Evolutionary conservation across 2,113 vertebrate species (phyloP).

Genomic region (Ceyx melanurus): DNA sequence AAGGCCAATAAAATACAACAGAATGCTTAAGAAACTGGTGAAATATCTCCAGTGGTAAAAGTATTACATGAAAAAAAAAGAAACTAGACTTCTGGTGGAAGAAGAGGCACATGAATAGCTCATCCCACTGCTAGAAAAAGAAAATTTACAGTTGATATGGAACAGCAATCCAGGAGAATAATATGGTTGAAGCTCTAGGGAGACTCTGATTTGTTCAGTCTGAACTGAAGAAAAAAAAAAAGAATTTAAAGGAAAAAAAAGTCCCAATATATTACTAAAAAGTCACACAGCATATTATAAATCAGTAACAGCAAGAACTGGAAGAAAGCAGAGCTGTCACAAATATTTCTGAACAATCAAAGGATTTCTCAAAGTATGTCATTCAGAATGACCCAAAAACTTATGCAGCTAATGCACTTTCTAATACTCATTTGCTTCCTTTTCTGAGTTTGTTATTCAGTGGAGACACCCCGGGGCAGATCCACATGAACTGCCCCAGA

Average conservation of each 20-base stretch:
- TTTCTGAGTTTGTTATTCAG: neutral
- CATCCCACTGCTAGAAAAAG: neutral
- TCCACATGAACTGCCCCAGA: neutral
- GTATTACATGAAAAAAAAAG: constrained; percentile 39
- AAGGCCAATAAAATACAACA: constrained; percentile 39
- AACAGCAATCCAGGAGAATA: neutral
- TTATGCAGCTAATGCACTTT: neutral
- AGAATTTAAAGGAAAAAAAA: neutral
- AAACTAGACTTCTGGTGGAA: neutral
- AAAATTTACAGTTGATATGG: constrained; percentile 1
- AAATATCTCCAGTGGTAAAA: constrained; percentile 10
- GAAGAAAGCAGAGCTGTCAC: neutral
- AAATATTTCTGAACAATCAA: constrained; percentile 9
- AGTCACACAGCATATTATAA: neutral
- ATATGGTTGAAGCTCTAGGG: constrained; percentile 22
- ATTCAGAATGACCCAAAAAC: neutral
- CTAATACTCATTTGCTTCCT: neutral
- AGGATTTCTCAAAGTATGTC: neutral
- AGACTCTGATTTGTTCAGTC: neutral
- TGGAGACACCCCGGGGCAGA: neutral
- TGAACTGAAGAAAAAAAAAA: neutral
- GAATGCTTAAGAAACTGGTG: constrained; percentile 38
- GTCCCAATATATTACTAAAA: neutral
- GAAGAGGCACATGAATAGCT: neutral
- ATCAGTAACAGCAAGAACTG: neutral